These are phyloP conservation scores for Sclerodermus sp. DNA, from an alignment of 2,888 invertebrate species.

Conservation along the genomic window DNA sequence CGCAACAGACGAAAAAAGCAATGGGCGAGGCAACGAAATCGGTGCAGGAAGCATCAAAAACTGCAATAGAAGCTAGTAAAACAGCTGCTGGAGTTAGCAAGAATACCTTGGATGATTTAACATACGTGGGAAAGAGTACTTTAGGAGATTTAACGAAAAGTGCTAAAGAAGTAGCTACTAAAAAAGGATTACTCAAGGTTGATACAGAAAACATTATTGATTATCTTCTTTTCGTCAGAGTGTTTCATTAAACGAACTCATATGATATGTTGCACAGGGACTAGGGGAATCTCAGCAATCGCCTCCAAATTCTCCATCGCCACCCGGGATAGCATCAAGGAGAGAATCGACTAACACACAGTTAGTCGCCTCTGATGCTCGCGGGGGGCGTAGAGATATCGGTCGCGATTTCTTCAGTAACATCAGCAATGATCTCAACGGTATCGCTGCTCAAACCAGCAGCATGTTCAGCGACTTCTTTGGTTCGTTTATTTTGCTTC, in stretches of 20 bases:
- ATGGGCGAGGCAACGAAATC: slow-evolving; percentile 81
- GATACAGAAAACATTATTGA: neutral
- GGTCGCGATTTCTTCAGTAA: slow-evolving; percentile 86
- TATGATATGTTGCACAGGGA: slow-evolving; percentile 47
- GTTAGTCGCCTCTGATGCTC: slow-evolving; percentile 64
- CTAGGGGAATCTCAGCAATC: slow-evolving; percentile 59
- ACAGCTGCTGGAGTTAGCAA: slow-evolving; percentile 86
- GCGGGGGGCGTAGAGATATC: slow-evolving; percentile 60
- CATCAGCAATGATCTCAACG: slow-evolving; percentile 90
- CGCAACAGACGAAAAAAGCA: slow-evolving; percentile 85
- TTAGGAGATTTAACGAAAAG: slow-evolving; percentile 88
- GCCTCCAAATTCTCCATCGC: slow-evolving; percentile 45
- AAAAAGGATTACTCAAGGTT: slow-evolving; percentile 82
- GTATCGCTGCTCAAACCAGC: slow-evolving; percentile 88
- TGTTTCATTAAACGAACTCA: neutral
- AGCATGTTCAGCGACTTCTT: slow-evolving; percentile 95
- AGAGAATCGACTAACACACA: slow-evolving; percentile 66
- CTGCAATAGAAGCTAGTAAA: slow-evolving; percentile 82
- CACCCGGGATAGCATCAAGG: slow-evolving; percentile 46
- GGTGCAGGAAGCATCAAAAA: slow-evolving; percentile 82
- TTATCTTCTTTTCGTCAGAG: slow-evolving; percentile 1
- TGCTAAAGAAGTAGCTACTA: slow-evolving; percentile 84
- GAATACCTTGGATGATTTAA: slow-evolving; percentile 84
- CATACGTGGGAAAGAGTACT: slow-evolving; percentile 87
- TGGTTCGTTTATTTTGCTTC: slow-evolving; percentile 60